Evolutionary conservation across 2,888 invertebrate genomes (phyloP).

Genomic region (Spodoptera exigua): DNA sequence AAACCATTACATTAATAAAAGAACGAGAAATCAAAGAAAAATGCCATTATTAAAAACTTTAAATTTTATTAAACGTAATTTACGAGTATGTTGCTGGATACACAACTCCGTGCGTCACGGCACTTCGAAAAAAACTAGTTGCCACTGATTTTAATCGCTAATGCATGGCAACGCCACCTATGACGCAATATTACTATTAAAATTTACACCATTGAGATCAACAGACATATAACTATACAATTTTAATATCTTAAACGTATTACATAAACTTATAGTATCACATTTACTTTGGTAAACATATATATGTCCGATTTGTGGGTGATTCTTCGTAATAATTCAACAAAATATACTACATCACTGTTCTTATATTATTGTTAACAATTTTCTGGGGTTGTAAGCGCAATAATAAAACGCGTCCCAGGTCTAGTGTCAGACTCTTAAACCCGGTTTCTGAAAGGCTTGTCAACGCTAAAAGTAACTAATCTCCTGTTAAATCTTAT

Average conservation of each 20-base stretch:
- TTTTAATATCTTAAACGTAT: conserved; percentile 55
- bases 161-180: conserved; percentile 11
- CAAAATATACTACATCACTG: too few relatives aligned
- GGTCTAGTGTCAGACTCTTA: too few relatives aligned
- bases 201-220: conserved; percentile 72
- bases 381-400: too few relatives aligned
- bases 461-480: too few relatives aligned
- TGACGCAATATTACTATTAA: conserved; percentile 31
- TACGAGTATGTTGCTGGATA: conserved; percentile 40
- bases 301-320: conserved; percentile 12
- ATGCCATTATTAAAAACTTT: conserved; percentile 17
- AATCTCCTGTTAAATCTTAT: too few relatives aligned
- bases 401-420: too few relatives aligned
- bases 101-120: conserved; percentile 46
- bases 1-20: conserved; percentile 6
- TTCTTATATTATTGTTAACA: too few relatives aligned
- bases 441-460: too few relatives aligned
- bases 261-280: conserved; percentile 66
- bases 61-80: conserved; percentile 40
- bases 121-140: conserved; percentile 9
- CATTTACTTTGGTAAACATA: conserved; percentile 73
- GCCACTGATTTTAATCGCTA: conserved; percentile 12
- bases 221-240: conserved; percentile 57
- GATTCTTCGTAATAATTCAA: too few relatives aligned
- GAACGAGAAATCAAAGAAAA: conserved; percentile 16